These are phyloP conservation scores for Decapterus maruadsi DNA, from an alignment of 2,797 vertebrate genomes.

Conservation along the genomic window DNA sequence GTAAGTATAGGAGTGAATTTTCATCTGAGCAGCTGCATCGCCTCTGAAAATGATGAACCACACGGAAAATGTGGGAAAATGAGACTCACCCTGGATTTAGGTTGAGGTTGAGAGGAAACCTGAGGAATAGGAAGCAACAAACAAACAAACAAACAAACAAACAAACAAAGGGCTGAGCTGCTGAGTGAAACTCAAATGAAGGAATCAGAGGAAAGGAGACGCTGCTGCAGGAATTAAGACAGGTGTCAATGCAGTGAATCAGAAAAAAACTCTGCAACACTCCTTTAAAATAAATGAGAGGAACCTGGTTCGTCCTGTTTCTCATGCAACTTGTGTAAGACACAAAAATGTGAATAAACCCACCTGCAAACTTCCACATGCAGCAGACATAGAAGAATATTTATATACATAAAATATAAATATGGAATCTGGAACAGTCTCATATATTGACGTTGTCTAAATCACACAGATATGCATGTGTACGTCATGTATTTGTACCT, in stretches of 20 bases:
- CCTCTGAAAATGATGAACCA: conserved; percentile 20
- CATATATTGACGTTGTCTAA: no score
- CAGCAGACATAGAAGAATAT: no score
- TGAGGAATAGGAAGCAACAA: conserved; percentile 56
- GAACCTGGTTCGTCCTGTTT: conserved; percentile 8
- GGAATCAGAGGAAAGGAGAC: conserved; percentile 13
- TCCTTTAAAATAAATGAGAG: neutral
- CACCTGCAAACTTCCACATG: no score
- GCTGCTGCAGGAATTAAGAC: neutral
- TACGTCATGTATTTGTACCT: no score
- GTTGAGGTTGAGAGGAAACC: conserved; percentile 84
- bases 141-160: conserved; percentile 30
- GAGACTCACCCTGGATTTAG: conserved; percentile 88
- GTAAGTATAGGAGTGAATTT: no score
- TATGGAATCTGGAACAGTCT: no score
- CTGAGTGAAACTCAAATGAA: conserved; percentile 33
- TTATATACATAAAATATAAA: no score
- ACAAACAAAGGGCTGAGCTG: conserved; percentile 13
- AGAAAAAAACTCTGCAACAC: conserved; percentile 6
- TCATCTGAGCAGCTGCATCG: neutral
- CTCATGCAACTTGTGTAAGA: neutral
- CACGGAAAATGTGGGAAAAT: conserved; percentile 20
- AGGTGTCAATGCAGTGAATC: neutral
- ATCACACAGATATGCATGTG: no score
- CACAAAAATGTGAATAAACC: neutral